phyloP scores from a whole-genome alignment of 2,113 vertebrate genomes.

The Crocuta crocuta region DNA sequence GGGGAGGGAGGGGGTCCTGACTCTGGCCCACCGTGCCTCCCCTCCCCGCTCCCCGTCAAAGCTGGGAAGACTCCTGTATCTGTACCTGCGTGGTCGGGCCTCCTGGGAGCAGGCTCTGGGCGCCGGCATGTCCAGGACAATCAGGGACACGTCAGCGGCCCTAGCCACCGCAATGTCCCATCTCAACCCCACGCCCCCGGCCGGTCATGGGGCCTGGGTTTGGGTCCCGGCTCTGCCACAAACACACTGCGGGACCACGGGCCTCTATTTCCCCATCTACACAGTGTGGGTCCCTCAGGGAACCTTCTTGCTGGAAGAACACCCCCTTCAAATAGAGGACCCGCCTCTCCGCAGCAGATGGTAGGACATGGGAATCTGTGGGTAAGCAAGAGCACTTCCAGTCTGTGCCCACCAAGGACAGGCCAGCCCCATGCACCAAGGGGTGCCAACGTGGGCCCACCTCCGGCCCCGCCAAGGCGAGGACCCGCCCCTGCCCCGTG shows the following conservation, averaged over 20 bases:
- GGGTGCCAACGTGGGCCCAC: background rate
- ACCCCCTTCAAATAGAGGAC: background rate
- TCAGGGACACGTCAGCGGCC: fast-evolving
- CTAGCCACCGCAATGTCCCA: background rate
- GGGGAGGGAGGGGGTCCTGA: background rate
- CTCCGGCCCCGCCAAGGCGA: fast-evolving
- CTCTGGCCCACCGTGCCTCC: background rate
- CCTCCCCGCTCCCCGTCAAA: background rate
- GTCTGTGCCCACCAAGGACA: background rate
- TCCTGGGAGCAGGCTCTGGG: background rate
- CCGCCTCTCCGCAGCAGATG: background rate
- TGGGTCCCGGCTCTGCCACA: background rate
- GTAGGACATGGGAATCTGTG: background rate
- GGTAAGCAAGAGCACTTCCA: background rate
- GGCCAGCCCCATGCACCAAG: fast-evolving
- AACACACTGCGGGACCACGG: fast-evolving
- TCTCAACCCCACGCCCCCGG: background rate
- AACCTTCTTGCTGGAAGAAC: background rate
- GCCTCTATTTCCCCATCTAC: background rate
- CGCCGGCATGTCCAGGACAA: fast-evolving
- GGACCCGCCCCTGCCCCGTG: fast-evolving
- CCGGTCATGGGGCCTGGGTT: background rate
- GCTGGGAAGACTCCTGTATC: background rate
- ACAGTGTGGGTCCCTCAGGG: background rate
- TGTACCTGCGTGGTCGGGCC: fast-evolving